These are phyloP conservation scores for Pocillopora damicornis DNA, from an alignment of 64 coral and sea anemone species.

Conservation along the genomic window DNA sequence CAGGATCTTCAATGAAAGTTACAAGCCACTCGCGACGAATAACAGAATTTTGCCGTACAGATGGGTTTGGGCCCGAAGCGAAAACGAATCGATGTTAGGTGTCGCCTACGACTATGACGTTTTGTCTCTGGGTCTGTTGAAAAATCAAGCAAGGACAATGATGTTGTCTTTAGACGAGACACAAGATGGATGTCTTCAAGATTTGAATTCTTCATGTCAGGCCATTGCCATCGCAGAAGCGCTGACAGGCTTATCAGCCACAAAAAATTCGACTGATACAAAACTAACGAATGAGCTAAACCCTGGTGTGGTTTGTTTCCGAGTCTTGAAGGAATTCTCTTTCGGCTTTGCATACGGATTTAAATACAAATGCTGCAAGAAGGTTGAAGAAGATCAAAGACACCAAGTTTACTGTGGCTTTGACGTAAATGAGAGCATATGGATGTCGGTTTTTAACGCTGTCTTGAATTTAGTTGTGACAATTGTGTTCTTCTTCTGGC, in stretches of 20 bases:
- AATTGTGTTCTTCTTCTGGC: conserved; percentile 23
- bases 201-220: conserved; percentile 21
- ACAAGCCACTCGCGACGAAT: neutral
- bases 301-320: conserved; percentile 32
- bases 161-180: neutral
- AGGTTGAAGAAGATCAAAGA: neutral
- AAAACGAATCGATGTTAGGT: conserved; percentile 10
- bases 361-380: conserved; percentile 39
- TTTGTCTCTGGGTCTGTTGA: conserved; percentile 45
- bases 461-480: conserved; percentile 12
- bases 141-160: conserved; percentile 35
- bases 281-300: neutral
- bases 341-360: conserved; percentile 37
- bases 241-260: neutral
- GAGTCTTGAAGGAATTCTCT: conserved; percentile 40
- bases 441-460: conserved; percentile 25
- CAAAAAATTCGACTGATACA: neutral
- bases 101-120: conserved; percentile 48
- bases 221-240: conserved; percentile 20
- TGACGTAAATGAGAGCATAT: conserved; percentile 17
- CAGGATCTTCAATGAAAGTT: neutral
- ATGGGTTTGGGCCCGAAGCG: conserved; percentile 41
- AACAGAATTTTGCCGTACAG: conserved; percentile 41
- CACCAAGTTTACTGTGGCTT: conserved; percentile 6
- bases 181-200: conserved; percentile 4